Conservation (phyloP, 2,113 vertebrate genomes). For the Corydoras sp. region DNA sequence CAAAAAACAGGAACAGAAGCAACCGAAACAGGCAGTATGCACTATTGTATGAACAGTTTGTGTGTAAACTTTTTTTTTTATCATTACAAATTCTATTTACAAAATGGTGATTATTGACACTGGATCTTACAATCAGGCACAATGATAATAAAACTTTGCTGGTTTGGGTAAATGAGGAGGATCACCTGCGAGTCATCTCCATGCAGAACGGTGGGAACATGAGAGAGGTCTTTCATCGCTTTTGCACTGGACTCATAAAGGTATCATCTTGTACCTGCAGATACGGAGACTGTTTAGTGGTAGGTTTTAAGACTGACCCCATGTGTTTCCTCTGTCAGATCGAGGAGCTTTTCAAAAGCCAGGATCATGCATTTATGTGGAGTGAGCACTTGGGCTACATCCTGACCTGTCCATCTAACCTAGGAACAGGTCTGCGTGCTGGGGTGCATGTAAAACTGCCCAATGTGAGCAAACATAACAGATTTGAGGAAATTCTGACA, state of each 20-base stretch:
- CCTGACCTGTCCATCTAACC: slow-evolving; percentile 94
- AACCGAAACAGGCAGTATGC: too few species aligned
- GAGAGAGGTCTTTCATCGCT: slow-evolving; percentile 90
- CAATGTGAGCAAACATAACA: slow-evolving; percentile 82
- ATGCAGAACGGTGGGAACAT: slow-evolving; percentile 98
- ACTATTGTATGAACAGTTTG: neutral
- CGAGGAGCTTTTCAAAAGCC: slow-evolving; percentile 83
- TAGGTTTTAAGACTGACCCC: too few species aligned
- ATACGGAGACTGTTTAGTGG: too few species aligned
- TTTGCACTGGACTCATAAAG: slow-evolving; percentile 89
- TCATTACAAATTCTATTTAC: too few species aligned
- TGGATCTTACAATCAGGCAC: slow-evolving; percentile 69
- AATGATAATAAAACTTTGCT: slow-evolving; percentile 96
- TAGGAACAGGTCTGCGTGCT: slow-evolving; percentile 90
- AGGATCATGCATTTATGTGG: slow-evolving; percentile 89
- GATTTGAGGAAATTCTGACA: slow-evolving; percentile 86
- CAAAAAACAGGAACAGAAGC: too few species aligned
- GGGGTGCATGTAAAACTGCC: slow-evolving; percentile 94
- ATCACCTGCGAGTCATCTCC: slow-evolving; percentile 95
- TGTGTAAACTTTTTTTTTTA: too few species aligned
- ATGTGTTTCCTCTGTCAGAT: slow-evolving; percentile 64
- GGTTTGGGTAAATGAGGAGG: slow-evolving; percentile 97
- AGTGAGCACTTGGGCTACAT: slow-evolving; percentile 93
- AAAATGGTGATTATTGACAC: neutral
- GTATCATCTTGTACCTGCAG: slow-evolving; percentile 51